Base-by-base conservation (phyloP, 2,888 invertebrate genomes). In the Apomyelois bistriatella region DNA sequence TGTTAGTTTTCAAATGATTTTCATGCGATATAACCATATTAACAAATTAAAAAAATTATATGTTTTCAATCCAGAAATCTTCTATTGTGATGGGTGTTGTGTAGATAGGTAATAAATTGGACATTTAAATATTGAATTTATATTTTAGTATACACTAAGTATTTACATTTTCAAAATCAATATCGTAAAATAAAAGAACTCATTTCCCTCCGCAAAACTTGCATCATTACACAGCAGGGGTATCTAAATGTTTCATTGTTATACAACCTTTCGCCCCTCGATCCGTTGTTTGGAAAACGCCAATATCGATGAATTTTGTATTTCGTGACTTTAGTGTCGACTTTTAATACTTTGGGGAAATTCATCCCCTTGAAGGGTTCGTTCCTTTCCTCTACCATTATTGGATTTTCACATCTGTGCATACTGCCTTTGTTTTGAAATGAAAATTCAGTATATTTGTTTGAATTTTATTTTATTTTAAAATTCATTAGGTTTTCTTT, bases 261-360 rank as follows among this genome's bases (percentile, higher is more conserved):
- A 48, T 38, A 38, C 13, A 28, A 16, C 9, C 48, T 48, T 38
- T 48, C 56, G 48, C 53, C 56, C 58, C 56, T 59, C 57, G 68
- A 74, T 70, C 53, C 48, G 43, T 38, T 55, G 67, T 76, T 82
- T 70, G 68, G 68, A 72, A 77, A 46, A 74, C 65, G 70, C 70
- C 74, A 79, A 82, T 82, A 80, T 79, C 82, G 70, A 84, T 86
- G 83, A 85, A 85, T 85, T 84, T 83, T 85, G 79, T 85, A 82
- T 84, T 76, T 76, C 71, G 72, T 78, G 77, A 80, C 77, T 84
- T 82, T 67, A 78, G 69, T 74, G 72, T 65, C 62, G 66, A 62
- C 66, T 73, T 76, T 62, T 76, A 80, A 83, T 85, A 81, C 83
- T 84, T 81, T 69, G 70, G 80, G 82, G 79, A 79, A 85, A 82